Evolutionary conservation across 2,888 invertebrate species (phyloP), one percentile per base, ranked within the genome.

Genomic region (Acleris emargana): DNA sequence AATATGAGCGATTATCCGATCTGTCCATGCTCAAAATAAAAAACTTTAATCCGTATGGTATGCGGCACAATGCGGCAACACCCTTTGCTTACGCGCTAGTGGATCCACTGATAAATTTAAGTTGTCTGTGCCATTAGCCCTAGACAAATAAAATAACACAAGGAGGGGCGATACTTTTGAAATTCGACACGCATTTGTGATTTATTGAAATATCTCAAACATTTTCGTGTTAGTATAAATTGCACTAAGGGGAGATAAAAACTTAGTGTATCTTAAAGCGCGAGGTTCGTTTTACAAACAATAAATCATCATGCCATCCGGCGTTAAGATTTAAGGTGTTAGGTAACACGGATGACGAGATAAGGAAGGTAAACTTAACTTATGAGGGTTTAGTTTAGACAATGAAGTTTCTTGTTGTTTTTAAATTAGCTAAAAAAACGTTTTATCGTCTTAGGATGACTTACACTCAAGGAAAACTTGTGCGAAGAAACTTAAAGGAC

Each of bases 181-280:
- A 88, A 91, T 88, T 85, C 86, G 89, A 91, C 83, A 86, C 87
- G 87, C 85, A 81, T 87, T 89, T 86, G 84, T 88, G 89, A 91
- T 91, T 91, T 91, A 92, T 91, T 87, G 88, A 86, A 88, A 89
- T 88, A 86, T 84, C 86, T 87, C 81, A 81, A 86, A 87, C 84
- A 83, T 86, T 84, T 87, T 82, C 78, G 84, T 86, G 83, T 84
- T 86, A 78, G 66, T 78, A 86, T 88, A 87, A 88, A 88, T 88
- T 80, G 84, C 82, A 77, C 80, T 78, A 77, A 77, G 89, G 89
- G 89, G 87, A 89, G 89, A 89, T 89, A 88, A 87, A 82, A 86
- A 81, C 81, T 77, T 76, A 43, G 82, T 84, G 83, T 81, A 81
- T 76, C 71, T 67, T 60, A 64, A 67, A 69, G 60, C 72, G 71